phyloP scores from a whole-genome alignment of 2,113 vertebrate genomes.

The Myocastor coypus region DNA sequence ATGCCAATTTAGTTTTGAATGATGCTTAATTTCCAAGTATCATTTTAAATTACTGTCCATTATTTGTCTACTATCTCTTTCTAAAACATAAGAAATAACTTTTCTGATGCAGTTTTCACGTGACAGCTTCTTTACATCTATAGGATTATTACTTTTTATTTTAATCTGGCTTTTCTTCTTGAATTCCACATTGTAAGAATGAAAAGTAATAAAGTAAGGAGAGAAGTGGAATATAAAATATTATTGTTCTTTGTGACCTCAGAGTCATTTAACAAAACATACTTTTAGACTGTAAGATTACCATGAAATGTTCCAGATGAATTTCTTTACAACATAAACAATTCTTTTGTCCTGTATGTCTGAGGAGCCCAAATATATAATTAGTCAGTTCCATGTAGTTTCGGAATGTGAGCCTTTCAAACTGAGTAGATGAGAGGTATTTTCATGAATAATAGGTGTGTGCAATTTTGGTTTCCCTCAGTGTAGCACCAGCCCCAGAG shows the following conservation, averaged over 20 bases:
- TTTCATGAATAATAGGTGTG: slow-evolving; percentile 62
- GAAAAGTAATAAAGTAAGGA: slow-evolving; percentile 6
- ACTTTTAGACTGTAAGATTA: slow-evolving; percentile 44
- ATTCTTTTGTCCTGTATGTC: slow-evolving; percentile 3
- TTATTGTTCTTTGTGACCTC: background rate
- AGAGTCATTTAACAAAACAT: slow-evolving; percentile 47
- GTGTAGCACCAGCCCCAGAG: background rate
- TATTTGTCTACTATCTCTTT: background rate
- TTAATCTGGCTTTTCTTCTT: slow-evolving; percentile 10
- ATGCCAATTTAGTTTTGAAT: slow-evolving; percentile 23
- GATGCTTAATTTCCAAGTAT: background rate
- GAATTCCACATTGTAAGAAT: slow-evolving; percentile 16
- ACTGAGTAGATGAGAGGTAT: background rate
- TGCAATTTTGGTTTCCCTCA: slow-evolving; percentile 68
- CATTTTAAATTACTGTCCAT: background rate
- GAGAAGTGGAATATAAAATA: slow-evolving; percentile 45
- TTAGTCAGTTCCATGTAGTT: slow-evolving; percentile 46
- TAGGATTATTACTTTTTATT: slow-evolving; percentile 3
- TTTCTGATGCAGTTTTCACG: slow-evolving; percentile 45
- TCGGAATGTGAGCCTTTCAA: slow-evolving; percentile 63
- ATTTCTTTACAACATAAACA: slow-evolving; percentile 60
- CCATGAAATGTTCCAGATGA: slow-evolving; percentile 33
- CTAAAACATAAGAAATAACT: background rate
- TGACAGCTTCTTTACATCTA: background rate
- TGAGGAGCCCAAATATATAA: slow-evolving; percentile 50